Evolutionary conservation across 2,797 vertebrate species (phyloP).

Genomic region (Chiroxiphia lanceolata): DNA sequence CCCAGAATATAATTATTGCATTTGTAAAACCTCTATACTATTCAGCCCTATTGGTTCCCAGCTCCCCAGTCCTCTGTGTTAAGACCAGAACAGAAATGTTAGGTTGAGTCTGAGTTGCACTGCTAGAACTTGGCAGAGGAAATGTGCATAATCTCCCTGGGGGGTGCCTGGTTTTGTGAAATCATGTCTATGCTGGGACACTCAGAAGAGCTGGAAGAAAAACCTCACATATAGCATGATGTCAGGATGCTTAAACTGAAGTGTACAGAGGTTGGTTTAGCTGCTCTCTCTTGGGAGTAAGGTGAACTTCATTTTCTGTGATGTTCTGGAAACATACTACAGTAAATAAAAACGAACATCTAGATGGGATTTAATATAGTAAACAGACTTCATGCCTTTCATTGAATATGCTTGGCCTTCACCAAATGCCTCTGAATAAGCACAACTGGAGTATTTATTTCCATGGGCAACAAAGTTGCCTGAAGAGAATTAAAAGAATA

Average conservation of each 20-base stretch:
- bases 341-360: not conserved
- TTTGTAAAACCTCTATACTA: not conserved
- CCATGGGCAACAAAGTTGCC: not conserved
- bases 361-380: not conserved
- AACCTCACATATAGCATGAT: not conserved
- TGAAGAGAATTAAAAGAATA: not conserved
- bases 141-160: not conserved
- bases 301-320: not conserved
- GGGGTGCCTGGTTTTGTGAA: not conserved
- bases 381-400: not conserved
- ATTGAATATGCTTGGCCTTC: not conserved
- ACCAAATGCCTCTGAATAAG: not conserved
- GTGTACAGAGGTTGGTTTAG: not conserved
- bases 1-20: not conserved
- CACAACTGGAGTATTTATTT: not conserved
- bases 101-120: not conserved
- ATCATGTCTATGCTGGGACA: not conserved
- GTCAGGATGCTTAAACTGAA: not conserved
- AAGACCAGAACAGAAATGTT: not conserved
- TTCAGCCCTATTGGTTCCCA: not conserved
- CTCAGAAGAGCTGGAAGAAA: not conserved
- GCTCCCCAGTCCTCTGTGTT: not conserved
- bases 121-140: not conserved
- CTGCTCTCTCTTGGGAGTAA: not conserved
- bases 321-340: not conserved